Base-by-base conservation (phyloP, 2,888 invertebrate species). In the Altica lythri region DNA sequence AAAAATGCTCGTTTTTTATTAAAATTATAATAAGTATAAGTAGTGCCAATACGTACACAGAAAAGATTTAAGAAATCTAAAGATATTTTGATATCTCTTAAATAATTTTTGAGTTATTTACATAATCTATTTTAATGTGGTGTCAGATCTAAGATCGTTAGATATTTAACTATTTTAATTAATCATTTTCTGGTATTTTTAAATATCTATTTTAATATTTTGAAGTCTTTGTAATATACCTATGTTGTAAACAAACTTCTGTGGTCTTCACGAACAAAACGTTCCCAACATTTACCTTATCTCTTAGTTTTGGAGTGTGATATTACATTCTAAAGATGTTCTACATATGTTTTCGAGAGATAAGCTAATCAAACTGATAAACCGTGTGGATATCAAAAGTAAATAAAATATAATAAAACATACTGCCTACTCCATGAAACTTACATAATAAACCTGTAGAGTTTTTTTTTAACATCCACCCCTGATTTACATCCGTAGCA, bases 301-400 rank as follows among this genome's bases (percentile, higher is more conserved):
- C 67, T 60, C 55, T 57, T 27, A 38, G 29, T 61, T 68, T 62
- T 68, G 59, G 65, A 68, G 68, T 67, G 65, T 61, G 68, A 68
- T 68, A 69, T n/a, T 67, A 66, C 66, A 67, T 64, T 66, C 57
- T 63, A 62, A 64, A 61, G 66, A 66, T 71, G 72, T 72, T 73
- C 73, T 75, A 75, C 74, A 75, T 73, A 69, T 73, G 73, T 75
- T 74, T 73, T 71, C 64, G 62, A 70, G 59, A 66, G 74, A 75
- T 75, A 75, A 73, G 69, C 62, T 72, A 73, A 72, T 63, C 73
- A 68, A 69, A 68, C 67, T 68, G 72, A 72, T 72, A 71, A 51
- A 71, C 59, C 59, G 52, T 48, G 50, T 16, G 62, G 57, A 59
- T 63, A 64, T 63, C 61, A 60, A 65, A 60, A 45, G 59, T 61